phyloP scores from a whole-genome alignment of 2,113 vertebrate species.

The Ploceus nigricollis region DNA sequence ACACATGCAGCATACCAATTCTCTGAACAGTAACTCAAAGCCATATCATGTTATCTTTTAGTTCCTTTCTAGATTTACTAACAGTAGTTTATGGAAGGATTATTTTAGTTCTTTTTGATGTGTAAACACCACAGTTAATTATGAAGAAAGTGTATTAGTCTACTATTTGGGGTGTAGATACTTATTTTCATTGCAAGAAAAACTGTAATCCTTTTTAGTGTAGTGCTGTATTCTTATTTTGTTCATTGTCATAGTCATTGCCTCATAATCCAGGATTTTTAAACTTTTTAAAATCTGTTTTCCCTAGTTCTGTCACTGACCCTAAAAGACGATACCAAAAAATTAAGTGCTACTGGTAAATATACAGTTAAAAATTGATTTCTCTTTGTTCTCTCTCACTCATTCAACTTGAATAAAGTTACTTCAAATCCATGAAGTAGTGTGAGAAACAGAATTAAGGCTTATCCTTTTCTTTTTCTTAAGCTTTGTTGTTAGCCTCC shows the following conservation, averaged over 20 bases:
- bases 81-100: neutral
- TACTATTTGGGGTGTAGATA: neutral
- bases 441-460: neutral
- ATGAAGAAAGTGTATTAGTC: neutral
- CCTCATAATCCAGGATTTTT: neutral
- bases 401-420: neutral
- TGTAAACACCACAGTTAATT: neutral
- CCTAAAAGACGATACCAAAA: neutral
- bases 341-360: neutral
- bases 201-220: neutral
- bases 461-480: neutral
- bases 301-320: neutral
- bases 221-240: neutral
- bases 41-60: neutral
- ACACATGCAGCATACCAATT: neutral
- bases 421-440: neutral
- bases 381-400: neutral
- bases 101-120: neutral
- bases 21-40: neutral
- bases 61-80: neutral
- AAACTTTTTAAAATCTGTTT: neutral
- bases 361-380: neutral
- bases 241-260: neutral
- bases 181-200: neutral
- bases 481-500: neutral